Conservation (phyloP, 2,888 invertebrate species). For the Philaethria dido region DNA sequence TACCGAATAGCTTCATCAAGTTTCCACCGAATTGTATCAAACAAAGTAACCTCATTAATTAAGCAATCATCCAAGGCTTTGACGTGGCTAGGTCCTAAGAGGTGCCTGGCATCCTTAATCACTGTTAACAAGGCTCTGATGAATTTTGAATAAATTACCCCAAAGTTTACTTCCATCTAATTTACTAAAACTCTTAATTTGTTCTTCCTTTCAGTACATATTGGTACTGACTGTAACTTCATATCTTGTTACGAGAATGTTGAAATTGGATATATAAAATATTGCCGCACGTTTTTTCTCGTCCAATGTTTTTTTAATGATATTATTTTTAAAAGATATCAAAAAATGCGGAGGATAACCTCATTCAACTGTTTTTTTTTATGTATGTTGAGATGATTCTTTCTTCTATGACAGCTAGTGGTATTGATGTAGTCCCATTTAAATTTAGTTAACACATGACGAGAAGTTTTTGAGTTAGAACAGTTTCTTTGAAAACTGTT, state of each 20-base stretch:
- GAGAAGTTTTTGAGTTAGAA: no score
- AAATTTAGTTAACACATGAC: no score
- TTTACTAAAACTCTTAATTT: conserved; percentile 8
- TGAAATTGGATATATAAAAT: no score
- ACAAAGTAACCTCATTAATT: conserved; percentile 45
- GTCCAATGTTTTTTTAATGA: no score
- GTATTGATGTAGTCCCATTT: no score
- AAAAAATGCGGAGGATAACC: no score
- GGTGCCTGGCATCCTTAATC: conserved; percentile 56
- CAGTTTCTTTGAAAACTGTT: no score
- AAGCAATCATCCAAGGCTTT: conserved; percentile 48
- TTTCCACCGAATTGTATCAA: conserved; percentile 12
- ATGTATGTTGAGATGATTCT: no score
- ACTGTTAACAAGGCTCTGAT: conserved; percentile 46
- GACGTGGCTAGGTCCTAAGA: conserved; percentile 52
- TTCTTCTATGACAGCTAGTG: no score
- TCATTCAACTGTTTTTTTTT: no score
- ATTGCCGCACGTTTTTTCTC: no score
- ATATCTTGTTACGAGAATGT: neutral
- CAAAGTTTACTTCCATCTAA: conserved; percentile 9
- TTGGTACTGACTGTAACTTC: neutral
- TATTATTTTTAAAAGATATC: no score
- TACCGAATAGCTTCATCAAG: conserved; percentile 5
- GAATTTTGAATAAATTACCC: conserved; percentile 44
- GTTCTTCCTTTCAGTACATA: conserved; percentile 9